Evolutionary conservation across 2,113 vertebrate genomes (phyloP).

Genomic region (Athene noctua): DNA sequence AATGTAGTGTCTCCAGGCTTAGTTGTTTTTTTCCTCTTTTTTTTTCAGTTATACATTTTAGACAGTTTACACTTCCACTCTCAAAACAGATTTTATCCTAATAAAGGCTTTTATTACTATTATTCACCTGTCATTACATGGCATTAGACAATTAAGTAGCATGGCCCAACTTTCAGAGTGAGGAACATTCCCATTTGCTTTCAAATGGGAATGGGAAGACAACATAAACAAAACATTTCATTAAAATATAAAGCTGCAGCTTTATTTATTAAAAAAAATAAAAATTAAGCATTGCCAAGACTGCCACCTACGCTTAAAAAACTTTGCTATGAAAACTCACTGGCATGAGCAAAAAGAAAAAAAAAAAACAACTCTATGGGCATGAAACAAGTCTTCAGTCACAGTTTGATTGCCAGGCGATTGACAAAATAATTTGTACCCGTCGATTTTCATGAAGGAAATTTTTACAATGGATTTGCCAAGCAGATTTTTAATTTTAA

Average conservation of each 20-base stretch:
- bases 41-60: constrained; percentile 39
- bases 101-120: constrained; percentile 72
- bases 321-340: constrained; percentile 77
- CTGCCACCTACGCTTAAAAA: constrained; percentile 76
- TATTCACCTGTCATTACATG: constrained; percentile 75
- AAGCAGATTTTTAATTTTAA: constrained; percentile 96
- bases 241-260: constrained; percentile 55
- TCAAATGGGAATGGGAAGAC: constrained; percentile 10
- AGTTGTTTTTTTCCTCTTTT: fast-evolving
- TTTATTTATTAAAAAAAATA: constrained; percentile 20
- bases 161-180: constrained; percentile 44
- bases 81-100: constrained; percentile 73
- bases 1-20: not conserved
- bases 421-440: constrained; percentile 99
- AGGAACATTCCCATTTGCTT: constrained; percentile 30
- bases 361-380: constrained; percentile 58
- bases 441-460: constrained; percentile 86
- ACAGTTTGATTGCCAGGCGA: constrained; percentile 83
- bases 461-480: constrained; percentile 89
- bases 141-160: constrained; percentile 68
- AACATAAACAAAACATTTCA: constrained; percentile 65
- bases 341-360: constrained; percentile 63
- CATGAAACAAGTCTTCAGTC: constrained; percentile 72
- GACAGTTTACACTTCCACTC: constrained; percentile 59
- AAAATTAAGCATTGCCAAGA: constrained; percentile 58